phyloP scores from a whole-genome alignment of 2,797 vertebrate species.

The Spondyliosoma cantharus region DNA sequence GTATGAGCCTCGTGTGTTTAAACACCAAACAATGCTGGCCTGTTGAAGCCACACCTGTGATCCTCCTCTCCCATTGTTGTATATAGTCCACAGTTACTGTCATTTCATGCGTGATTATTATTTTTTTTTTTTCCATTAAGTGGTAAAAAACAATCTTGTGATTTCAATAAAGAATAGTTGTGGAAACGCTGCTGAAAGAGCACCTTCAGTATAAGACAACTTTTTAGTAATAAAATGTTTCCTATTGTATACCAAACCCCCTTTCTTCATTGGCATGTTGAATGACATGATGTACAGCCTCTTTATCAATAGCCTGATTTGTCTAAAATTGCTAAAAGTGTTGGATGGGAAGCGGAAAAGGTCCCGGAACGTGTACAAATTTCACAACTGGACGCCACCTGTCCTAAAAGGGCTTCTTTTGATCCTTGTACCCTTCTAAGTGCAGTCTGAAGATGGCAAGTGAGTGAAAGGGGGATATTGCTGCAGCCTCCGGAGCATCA shows the following conservation, averaged over 20 bases:
- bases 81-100: slow-evolving; percentile 78
- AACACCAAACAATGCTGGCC: slow-evolving; percentile 67
- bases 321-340: neutral
- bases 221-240: slow-evolving; percentile 88
- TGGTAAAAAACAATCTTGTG: slow-evolving; percentile 78
- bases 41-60: slow-evolving; percentile 56
- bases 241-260: slow-evolving; percentile 73
- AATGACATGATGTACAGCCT: neutral
- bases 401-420: neutral
- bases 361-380: neutral
- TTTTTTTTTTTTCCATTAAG: slow-evolving; percentile 68
- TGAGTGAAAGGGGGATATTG: slow-evolving; percentile 3
- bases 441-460: slow-evolving; percentile 8
- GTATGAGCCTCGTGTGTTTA: slow-evolving; percentile 74
- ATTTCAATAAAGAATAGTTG: slow-evolving; percentile 83
- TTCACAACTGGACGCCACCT: neutral
- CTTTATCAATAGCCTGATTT: neutral
- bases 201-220: slow-evolving; percentile 79
- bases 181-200: slow-evolving; percentile 77
- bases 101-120: slow-evolving; percentile 74
- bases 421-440: neutral
- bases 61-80: slow-evolving; percentile 68
- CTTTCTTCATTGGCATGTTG: slow-evolving; percentile 36
- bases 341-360: neutral
- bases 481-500: slow-evolving; percentile 47